phyloP scores from a whole-genome alignment of 2,888 invertebrate species.

The Melangyna quadrimaculata region DNA sequence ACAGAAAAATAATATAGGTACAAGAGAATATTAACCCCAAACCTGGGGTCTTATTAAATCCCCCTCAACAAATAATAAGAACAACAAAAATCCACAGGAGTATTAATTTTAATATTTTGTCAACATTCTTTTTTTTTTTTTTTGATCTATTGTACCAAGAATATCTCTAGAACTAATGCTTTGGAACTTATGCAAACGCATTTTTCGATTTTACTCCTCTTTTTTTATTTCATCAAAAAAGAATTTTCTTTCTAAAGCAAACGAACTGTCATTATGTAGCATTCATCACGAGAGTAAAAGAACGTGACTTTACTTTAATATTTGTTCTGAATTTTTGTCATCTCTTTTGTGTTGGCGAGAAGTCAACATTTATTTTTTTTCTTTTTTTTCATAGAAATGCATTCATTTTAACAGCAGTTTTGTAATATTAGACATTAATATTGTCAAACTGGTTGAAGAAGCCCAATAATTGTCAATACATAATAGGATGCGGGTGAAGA shows the following conservation, averaged over 20 bases:
- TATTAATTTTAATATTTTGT: background rate
- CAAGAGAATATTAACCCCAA: background rate
- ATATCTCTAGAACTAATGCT: background rate
- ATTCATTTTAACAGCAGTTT: constrained; percentile 62
- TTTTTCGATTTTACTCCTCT: constrained; percentile 3
- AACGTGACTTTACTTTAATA: constrained; percentile 70
- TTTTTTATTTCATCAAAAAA: background rate
- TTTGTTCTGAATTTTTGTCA: constrained; percentile 50
- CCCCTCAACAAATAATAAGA: background rate
- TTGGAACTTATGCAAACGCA: constrained; percentile 10
- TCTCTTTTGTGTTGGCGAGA: background rate
- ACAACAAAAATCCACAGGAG: background rate
- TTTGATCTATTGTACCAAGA: background rate
- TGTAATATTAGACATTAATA: constrained; percentile 47
- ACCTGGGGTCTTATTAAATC: background rate
- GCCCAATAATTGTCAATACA: constrained; percentile 38
- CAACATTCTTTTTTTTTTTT: background rate
- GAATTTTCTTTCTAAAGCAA: constrained; percentile 36
- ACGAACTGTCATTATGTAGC: constrained; percentile 36
- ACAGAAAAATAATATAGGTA: background rate
- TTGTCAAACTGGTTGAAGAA: constrained; percentile 10
- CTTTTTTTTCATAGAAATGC: constrained; percentile 11
- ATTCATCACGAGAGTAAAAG: constrained; percentile 41
- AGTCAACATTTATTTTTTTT: background rate
- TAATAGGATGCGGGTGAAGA: background rate